A percentile compares a stretch with the other conserved stretches of the same genome.
phyloP scores from a whole-genome alignment of 1,140 invertebrate genomes.

The Brachionus rubens region DNA sequence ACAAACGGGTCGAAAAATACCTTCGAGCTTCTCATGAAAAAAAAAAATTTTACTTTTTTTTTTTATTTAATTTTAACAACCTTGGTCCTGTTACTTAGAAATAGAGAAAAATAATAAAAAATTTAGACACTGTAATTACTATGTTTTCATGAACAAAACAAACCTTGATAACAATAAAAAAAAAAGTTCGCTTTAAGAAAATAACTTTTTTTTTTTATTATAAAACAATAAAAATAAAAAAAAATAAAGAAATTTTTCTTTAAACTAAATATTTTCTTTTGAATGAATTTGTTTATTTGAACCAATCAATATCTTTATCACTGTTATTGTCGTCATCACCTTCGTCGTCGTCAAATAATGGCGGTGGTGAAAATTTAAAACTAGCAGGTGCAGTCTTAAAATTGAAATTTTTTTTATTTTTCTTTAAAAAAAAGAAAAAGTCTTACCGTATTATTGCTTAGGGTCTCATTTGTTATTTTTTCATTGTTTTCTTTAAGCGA shows the following conservation, averaged over 20 bases:
- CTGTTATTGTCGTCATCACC: slow-evolving; percentile 7
- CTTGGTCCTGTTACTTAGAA: too few relatives aligned
- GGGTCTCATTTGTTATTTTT: slow-evolving; percentile 28
- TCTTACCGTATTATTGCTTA: slow-evolving; percentile 14
- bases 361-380: slow-evolving; percentile 45
- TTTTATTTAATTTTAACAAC: too few relatives aligned
- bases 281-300: slow-evolving; percentile 10
- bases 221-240: neutral
- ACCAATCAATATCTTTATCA: slow-evolving; percentile 44
- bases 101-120: too few relatives aligned
- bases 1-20: too few relatives aligned
- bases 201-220: neutral
- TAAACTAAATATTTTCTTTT: neutral
- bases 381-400: neutral
- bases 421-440: neutral
- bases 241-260: neutral
- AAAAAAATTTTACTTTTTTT: too few relatives aligned
- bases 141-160: too few relatives aligned
- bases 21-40: too few relatives aligned
- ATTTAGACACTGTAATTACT: too few relatives aligned
- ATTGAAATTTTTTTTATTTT: neutral
- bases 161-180: too few relatives aligned
- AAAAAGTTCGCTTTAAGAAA: too few relatives aligned
- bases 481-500: neutral
- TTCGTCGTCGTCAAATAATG: slow-evolving; percentile 39